Percentiles rank a stretch among this genome's conserved stretches.
Conservation (phyloP, 2,797 vertebrate genomes). For the Gymnothorax reevesii region DNA sequence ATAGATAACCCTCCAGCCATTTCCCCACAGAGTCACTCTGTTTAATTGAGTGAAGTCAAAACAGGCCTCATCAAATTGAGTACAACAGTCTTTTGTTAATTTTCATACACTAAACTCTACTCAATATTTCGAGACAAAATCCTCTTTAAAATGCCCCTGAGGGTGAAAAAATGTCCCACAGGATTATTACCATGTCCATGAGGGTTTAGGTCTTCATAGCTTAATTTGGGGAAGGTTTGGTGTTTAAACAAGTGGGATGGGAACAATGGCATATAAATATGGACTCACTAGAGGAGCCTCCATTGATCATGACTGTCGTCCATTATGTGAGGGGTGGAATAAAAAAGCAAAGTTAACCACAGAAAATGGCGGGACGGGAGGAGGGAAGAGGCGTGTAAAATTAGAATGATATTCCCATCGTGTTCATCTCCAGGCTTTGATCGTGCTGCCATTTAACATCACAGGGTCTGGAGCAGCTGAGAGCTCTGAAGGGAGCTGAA, state of each 20-base stretch:
- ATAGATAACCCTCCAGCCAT: background rate
- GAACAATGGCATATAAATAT: background rate
- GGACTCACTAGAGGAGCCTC: background rate
- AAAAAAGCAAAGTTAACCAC: conserved; percentile 24
- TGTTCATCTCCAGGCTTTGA: conserved; percentile 28
- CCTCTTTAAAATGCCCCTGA: background rate
- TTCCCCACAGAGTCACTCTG: background rate
- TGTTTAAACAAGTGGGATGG: background rate
- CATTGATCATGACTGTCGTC: background rate
- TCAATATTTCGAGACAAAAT: background rate
- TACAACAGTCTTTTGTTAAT: background rate
- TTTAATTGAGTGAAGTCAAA: background rate
- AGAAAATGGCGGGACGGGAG: background rate
- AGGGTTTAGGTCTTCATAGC: background rate
- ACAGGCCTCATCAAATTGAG: background rate
- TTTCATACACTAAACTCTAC: background rate
- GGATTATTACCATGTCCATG: background rate
- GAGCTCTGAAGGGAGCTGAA: conserved; percentile 8
- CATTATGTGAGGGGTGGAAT: conserved; percentile 14
- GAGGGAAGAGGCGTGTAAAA: background rate
- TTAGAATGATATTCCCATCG: background rate
- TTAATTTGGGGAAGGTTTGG: background rate
- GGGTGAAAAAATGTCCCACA: background rate
- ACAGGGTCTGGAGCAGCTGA: background rate
- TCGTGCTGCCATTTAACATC: conserved; percentile 37